Evolutionary conservation across 2,888 invertebrate species (phyloP), one percentile per base, ranked within the genome.

Genomic region (Furcula furcula): DNA sequence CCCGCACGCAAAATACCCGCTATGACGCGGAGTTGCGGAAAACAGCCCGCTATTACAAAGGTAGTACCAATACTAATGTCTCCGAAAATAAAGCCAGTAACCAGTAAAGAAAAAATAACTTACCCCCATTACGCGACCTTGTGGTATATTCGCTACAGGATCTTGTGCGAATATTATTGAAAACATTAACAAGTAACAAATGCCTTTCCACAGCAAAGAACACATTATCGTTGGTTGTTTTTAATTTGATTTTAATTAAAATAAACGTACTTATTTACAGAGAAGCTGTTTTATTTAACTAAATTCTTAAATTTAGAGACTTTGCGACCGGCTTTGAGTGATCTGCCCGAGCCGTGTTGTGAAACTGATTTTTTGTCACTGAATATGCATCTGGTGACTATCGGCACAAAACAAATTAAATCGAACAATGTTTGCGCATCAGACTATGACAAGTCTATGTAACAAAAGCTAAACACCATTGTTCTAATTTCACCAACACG

Each of bases 41-140:
- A n/a, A n/a, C n/a, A n/a, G n/a, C n/a, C n/a, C n/a, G n/a, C n/a
- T n/a, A n/a, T 21, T 5, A 21, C 9, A 10, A 21, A 10, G 9
- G 2, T 2, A 20, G n/a, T 20, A 20, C 2, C 2, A 3, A 73
- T 40, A n/a, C n/a, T n/a, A 29, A 15, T 29, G 33, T 16, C 30
- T 28, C 16, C 7, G 10, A 29, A 21, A 26, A 29, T 28, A 13
- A 14, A 28, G n/a, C n/a, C n/a, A n/a, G n/a, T n/a, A n/a, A n/a
- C n/a, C n/a, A n/a, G n/a, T n/a, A n/a, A n/a, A n/a, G n/a, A 34
- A 34, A 28, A 13, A 11, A n/a, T n/a, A 39, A 79, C 90, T 89
- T 79, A 92, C 92, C 72, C 92, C 92, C 44, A 90, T 83, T 27
- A 92, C 70, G 29, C 90, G 74, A 43, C 92, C 92, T 76, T 92